These are phyloP conservation scores for Taxidea taxus DNA, from an alignment of 2,113 vertebrate species.

Conservation along the genomic window DNA sequence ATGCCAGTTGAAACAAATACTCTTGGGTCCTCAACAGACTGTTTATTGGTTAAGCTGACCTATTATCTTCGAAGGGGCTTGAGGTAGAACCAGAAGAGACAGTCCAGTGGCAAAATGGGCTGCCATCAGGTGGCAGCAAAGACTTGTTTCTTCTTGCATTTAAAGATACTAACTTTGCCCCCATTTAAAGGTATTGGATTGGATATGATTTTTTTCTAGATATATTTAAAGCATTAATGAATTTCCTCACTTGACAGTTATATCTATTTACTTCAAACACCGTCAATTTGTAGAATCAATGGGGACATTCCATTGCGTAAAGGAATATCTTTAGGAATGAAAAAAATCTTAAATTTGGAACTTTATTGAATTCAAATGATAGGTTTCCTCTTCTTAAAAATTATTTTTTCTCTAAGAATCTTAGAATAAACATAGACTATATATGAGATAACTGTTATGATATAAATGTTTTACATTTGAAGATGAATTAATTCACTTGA, in stretches of 20 bases:
- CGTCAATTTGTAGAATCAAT: neutral
- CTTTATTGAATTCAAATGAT: neutral
- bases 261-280: neutral
- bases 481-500: neutral
- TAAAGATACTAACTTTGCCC: neutral
- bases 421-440: neutral
- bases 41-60: neutral
- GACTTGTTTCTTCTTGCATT: neutral
- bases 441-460: neutral
- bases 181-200: neutral
- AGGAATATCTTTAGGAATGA: neutral
- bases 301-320: neutral
- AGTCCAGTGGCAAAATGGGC: neutral
- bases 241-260: neutral
- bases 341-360: neutral
- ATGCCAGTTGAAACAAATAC: neutral
- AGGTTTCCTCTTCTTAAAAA: neutral
- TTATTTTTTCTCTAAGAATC: neutral
- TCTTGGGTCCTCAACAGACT: neutral
- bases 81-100: neutral
- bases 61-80: neutral
- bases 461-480: conserved; percentile 5
- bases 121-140: conserved; percentile 57
- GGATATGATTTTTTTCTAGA: neutral
- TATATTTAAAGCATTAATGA: neutral